phyloP scores from a whole-genome alignment of 2,888 invertebrate genomes.

The Nineta flava region DNA sequence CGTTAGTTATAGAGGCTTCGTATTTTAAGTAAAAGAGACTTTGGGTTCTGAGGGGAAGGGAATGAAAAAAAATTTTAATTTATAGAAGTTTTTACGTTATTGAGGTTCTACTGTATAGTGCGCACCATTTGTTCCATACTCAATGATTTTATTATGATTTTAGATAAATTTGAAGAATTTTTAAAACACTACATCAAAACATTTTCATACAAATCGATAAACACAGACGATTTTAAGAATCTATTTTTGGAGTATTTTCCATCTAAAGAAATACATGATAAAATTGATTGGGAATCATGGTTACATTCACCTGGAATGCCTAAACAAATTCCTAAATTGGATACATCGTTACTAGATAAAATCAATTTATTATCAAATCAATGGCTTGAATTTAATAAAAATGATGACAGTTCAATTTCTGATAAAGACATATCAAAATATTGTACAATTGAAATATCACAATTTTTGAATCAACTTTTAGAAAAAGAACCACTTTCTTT shows the following conservation, averaged over 20 bases:
- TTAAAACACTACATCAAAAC: slow-evolving; percentile 62
- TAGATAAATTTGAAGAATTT: slow-evolving; percentile 64
- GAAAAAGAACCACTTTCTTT: slow-evolving; percentile 35
- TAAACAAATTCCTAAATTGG: slow-evolving; percentile 64
- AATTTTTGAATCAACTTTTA: slow-evolving; percentile 51
- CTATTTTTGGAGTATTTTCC: slow-evolving; percentile 57
- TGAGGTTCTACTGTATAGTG: too few species aligned
- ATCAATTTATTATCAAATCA: slow-evolving; percentile 38
- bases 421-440: slow-evolving; percentile 36
- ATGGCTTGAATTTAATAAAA: slow-evolving; percentile 35
- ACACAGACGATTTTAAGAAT: slow-evolving; percentile 63
- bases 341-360: slow-evolving; percentile 45
- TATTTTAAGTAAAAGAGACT: too few species aligned
- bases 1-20: too few species aligned
- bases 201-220: slow-evolving; percentile 68
- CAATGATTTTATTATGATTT: slow-evolving; percentile 15
- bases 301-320: slow-evolving; percentile 76
- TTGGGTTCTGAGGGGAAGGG: too few species aligned
- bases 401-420: slow-evolving; percentile 27
- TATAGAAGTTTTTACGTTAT: too few species aligned
- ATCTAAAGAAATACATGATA: slow-evolving; percentile 34
- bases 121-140: too few species aligned
- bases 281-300: slow-evolving; percentile 78
- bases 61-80: too few species aligned
- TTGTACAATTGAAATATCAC: slow-evolving; percentile 46